Base-by-base conservation (phyloP, 53 echinoderm and acorn worm species). In the Apostichopus leukothele region DNA sequence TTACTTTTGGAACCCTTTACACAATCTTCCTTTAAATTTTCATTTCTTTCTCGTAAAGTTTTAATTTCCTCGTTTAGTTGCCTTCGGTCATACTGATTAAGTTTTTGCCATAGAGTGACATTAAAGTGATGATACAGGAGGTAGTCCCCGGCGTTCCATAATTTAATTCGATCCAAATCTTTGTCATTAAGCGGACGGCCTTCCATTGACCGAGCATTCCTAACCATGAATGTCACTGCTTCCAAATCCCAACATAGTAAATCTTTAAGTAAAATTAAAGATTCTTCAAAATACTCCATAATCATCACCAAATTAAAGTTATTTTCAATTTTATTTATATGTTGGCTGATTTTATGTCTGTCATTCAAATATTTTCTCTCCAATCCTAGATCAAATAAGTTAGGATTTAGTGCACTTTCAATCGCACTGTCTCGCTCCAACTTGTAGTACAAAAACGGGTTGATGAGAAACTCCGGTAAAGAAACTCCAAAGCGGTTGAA, bases 251-350 rank as follows among this genome's bases (percentile, higher is more conserved):
- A 92, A 83, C 90, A 68, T 51, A 92, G 89, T 6, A 86, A 73
- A 68, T 87, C 63, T 77, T 90, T 92, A 9, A 92, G 75, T 16
- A 92, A 60, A 18, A 92, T 74, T 75, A 92, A 80, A 19, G 92
- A 92, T 74, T 92, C 92, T 53, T 92, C 92, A 8, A 92, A 86
- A 55, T 92, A 92, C 73, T 92, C 92, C 53, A 66, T 76, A 8
- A 92, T 76, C 8, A 92, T 89, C 7, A 92, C 87, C 51, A 92
- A 89, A 39, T 73, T 74, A 5, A 92, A 73, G 52, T 74, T 61
- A 21, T 79, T 60, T 18, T 86, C 87, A 11, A 92, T 26, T 53
- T 57, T 53, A 18, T 66, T 25, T 1, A 92, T 89, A 13, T 55
- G 76, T 10, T 53, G 50, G 13, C 79, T 13, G 16, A 92, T 75